Percentiles rank a stretch among this genome's conserved stretches.
phyloP scores from a whole-genome alignment of 1,140 invertebrate species.

The Zaprionus taronus region DNA sequence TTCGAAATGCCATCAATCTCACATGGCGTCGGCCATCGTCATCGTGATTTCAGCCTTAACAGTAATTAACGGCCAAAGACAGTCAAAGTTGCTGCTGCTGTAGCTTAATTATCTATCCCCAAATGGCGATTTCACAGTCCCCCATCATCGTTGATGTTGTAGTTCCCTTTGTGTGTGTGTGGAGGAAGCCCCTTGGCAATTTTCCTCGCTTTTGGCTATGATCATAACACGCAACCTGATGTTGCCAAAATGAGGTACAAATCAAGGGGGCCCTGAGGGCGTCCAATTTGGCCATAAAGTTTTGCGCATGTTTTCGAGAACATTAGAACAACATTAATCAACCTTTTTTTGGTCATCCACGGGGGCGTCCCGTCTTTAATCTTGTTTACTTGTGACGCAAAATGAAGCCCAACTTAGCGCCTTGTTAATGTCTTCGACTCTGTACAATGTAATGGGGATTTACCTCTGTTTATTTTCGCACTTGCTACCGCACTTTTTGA shows the following conservation, averaged over 20 bases:
- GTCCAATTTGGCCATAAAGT: conserved; percentile 16
- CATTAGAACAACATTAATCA: conserved; percentile 61
- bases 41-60: conserved; percentile 46
- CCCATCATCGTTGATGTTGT: background rate
- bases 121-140: conserved; percentile 34
- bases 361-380: conserved; percentile 37
- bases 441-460: conserved; percentile 18
- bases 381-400: conserved; percentile 53
- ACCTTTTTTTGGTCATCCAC: conserved; percentile 29
- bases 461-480: conserved; percentile 53
- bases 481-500: conserved; percentile 42
- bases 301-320: conserved; percentile 55
- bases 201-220: conserved; percentile 26
- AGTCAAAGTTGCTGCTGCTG: conserved; percentile 14
- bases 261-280: background rate
- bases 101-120: conserved; percentile 54
- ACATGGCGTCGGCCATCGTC: conserved; percentile 37
- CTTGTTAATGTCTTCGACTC: background rate
- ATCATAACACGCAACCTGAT: conserved; percentile 6
- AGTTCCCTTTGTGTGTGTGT: background rate
- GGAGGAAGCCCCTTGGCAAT: background rate
- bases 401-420: conserved; percentile 6
- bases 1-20: conserved; percentile 58
- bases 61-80: conserved; percentile 65
- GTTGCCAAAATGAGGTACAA: conserved; percentile 17